A percentile compares a stretch with the other conserved stretches of the same genome.
These are phyloP conservation scores for Gymnoscopelus microlampas DNA, from an alignment of 2,797 vertebrate genomes.

Conservation along the genomic window DNA sequence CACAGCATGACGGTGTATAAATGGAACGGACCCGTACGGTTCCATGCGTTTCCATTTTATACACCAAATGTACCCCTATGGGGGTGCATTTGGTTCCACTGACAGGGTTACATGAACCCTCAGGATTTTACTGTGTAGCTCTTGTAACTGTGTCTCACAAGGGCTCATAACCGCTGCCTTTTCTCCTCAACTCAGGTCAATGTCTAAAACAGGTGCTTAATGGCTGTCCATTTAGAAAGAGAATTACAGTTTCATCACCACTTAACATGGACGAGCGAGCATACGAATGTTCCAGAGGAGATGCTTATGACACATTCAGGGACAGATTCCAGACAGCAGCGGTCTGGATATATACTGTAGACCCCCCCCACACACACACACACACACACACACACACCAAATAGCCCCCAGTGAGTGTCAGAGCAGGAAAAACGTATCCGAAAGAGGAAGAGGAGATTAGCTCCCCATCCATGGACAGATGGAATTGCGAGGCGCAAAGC, in stretches of 20 bases:
- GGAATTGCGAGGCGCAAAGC: constrained; percentile 27
- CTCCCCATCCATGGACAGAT: constrained; percentile 24
- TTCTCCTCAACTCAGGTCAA: not conserved
- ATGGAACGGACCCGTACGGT: no score
- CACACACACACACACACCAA: constrained; percentile 22
- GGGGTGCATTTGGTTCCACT: no score
- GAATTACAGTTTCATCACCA: constrained; percentile 27
- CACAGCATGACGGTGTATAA: no score
- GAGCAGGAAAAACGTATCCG: not conserved
- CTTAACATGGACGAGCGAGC: not conserved
- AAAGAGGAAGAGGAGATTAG: constrained; percentile 34
- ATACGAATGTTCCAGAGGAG: constrained; percentile 10
- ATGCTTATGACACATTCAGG: not conserved
- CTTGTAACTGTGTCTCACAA: no score
- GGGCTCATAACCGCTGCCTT: no score
- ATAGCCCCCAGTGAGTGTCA: not conserved
- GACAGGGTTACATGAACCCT: no score
- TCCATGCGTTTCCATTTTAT: no score
- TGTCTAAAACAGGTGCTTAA: constrained; percentile 24
- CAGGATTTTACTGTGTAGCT: no score
- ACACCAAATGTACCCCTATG: no score
- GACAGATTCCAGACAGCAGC: constrained; percentile 13
- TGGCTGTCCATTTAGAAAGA: constrained; percentile 37
- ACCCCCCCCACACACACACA: constrained; percentile 51
- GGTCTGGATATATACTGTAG: constrained; percentile 7